phyloP scores from a whole-genome alignment of 2,113 vertebrate species.

The Poecilia latipinna region DNA sequence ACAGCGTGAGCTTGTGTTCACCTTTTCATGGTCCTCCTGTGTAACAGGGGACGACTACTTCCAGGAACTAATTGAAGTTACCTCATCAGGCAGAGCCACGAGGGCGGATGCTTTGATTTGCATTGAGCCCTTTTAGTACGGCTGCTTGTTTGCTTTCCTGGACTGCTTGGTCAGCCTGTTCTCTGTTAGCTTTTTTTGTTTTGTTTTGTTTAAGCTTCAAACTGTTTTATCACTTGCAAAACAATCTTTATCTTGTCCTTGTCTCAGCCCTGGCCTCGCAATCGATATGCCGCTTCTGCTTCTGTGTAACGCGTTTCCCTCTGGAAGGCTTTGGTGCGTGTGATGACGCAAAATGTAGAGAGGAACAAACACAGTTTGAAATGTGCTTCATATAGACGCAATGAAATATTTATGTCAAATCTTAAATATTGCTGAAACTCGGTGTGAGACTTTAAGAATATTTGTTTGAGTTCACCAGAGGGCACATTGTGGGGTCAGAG shows the following conservation, averaged over 20 bases:
- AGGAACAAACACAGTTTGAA: neutral
- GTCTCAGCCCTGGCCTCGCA: conserved; percentile 47
- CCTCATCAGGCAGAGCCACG: conserved; percentile 24
- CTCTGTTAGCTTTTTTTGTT: conserved; percentile 41
- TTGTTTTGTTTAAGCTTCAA: conserved; percentile 49
- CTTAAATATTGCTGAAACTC: neutral
- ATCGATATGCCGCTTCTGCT: conserved; percentile 42
- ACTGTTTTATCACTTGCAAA: conserved; percentile 56
- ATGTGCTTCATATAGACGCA: neutral
- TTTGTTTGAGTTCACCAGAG: conserved; percentile 40
- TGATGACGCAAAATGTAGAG: conserved; percentile 8
- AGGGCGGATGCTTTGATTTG: conserved; percentile 34
- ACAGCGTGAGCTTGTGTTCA: conserved; percentile 18
- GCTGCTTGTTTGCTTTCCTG: conserved; percentile 61
- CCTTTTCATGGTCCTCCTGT: neutral
- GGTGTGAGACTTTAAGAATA: conserved; percentile 17
- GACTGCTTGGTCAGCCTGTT: conserved; percentile 60
- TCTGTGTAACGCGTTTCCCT: conserved; percentile 5
- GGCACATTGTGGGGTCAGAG: conserved; percentile 53
- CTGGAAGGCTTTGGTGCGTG: conserved; percentile 9
- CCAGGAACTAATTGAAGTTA: conserved; percentile 42
- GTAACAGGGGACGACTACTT: conserved; percentile 31
- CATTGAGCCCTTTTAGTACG: conserved; percentile 19
- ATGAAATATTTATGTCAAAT: conserved; percentile 4
- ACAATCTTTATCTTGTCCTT: conserved; percentile 60